Evolutionary conservation across 2,113 vertebrate species (phyloP).

Genomic region (Sapayoa aenigma): DNA sequence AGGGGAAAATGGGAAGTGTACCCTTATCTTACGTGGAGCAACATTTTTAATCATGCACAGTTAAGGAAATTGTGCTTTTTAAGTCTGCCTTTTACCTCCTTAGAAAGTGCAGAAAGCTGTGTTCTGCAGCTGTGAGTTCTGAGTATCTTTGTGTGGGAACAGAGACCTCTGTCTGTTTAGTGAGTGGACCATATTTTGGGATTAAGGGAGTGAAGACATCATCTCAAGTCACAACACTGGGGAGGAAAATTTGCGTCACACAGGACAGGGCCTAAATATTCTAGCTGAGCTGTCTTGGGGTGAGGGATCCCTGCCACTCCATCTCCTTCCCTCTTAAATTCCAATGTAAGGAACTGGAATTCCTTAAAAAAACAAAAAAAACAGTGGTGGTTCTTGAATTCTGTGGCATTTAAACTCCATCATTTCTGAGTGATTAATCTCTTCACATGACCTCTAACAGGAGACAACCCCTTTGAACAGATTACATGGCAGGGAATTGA

Average conservation of each 20-base stretch:
- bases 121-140: not conserved
- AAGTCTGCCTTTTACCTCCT: not conserved
- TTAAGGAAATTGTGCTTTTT: slow-evolving; percentile 29
- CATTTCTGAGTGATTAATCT: not conserved
- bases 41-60: slow-evolving; percentile 28
- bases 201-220: not conserved
- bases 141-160: not conserved
- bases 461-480: not conserved
- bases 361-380: not conserved
- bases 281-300: not conserved
- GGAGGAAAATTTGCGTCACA: not conserved
- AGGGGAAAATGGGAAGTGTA: not conserved
- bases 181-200: not conserved
- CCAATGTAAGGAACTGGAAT: not conserved
- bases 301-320: not conserved
- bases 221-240: not conserved
- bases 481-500: not conserved
- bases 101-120: not conserved
- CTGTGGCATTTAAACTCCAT: not conserved
- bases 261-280: not conserved
- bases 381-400: not conserved
- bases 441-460: not conserved
- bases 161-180: not conserved
- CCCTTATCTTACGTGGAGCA: not conserved
- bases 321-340: not conserved